These are phyloP conservation scores for Zophobas morio DNA, from an alignment of 1,140 invertebrate species.

Conservation along the genomic window DNA sequence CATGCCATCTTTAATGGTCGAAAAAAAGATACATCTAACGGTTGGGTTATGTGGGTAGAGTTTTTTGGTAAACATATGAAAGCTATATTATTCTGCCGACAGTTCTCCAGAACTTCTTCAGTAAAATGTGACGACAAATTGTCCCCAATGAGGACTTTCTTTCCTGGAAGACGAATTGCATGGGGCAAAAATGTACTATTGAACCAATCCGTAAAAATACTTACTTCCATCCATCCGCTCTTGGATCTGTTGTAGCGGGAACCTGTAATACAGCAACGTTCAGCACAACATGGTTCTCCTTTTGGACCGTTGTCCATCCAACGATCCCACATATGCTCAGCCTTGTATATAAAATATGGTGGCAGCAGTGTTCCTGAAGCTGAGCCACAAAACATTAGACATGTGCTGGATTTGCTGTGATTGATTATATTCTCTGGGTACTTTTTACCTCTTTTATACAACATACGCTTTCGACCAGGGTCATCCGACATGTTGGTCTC, in stretches of 20 bases:
- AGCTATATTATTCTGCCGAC: not conserved
- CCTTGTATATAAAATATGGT: constrained; percentile 63
- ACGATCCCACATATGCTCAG: constrained; percentile 55
- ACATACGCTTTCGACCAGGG: constrained; percentile 56
- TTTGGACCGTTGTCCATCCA: constrained; percentile 62
- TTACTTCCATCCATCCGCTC: constrained; percentile 56
- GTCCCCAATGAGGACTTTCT: constrained; percentile 11
- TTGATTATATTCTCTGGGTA: constrained; percentile 13
- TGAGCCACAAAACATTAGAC: constrained; percentile 4
- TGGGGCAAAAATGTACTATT: constrained; percentile 7
- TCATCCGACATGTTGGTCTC: constrained; percentile 64
- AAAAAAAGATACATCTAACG: constrained; percentile 23
- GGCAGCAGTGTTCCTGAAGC: constrained; percentile 58
- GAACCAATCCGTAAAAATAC: constrained; percentile 45
- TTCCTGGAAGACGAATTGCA: constrained; percentile 2
- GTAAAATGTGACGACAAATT: constrained; percentile 16
- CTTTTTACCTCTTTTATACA: not conserved
- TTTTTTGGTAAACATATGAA: constrained; percentile 14
- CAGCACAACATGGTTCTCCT: constrained; percentile 55
- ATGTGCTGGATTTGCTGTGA: not conserved
- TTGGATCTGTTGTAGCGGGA: constrained; percentile 56
- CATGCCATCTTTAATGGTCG: constrained; percentile 5
- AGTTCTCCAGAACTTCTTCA: not conserved
- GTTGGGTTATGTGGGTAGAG: constrained; percentile 7
- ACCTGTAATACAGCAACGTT: constrained; percentile 52